These are phyloP conservation scores for Neomorphus geoffroyi DNA, from an alignment of 2,797 vertebrate species.

Conservation along the genomic window DNA sequence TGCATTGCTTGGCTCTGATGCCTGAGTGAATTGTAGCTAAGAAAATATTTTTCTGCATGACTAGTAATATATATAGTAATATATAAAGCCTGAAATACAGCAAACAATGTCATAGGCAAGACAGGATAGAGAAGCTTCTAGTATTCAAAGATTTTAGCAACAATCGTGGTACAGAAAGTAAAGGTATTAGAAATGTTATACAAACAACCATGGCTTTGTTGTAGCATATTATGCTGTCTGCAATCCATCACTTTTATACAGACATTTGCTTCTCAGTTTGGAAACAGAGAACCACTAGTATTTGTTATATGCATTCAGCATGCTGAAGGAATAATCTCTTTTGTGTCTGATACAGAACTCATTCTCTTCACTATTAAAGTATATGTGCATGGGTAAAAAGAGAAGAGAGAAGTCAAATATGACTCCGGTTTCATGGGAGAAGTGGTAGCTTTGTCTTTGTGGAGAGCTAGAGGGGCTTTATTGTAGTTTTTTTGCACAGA, in stretches of 20 bases:
- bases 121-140: neutral
- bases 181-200: neutral
- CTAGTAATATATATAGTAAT: neutral
- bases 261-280: conserved; percentile 25
- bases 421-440: neutral
- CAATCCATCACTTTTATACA: conserved; percentile 14
- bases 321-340: conserved; percentile 28
- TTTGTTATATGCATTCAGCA: conserved; percentile 4
- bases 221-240: neutral
- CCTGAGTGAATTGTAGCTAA: neutral
- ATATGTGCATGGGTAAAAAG: neutral
- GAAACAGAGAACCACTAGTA: neutral
- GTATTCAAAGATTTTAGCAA: neutral
- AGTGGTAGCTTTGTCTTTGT: neutral
- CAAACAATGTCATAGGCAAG: neutral
- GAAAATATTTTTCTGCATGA: neutral
- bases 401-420: neutral
- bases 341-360: neutral
- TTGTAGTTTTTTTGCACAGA: neutral
- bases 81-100: neutral
- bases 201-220: neutral
- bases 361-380: neutral
- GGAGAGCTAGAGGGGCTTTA: neutral
- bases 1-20: neutral
- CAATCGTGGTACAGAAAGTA: neutral